phyloP scores from a whole-genome alignment of 64 coral and sea anemone genomes.

The Montipora sp. region DNA sequence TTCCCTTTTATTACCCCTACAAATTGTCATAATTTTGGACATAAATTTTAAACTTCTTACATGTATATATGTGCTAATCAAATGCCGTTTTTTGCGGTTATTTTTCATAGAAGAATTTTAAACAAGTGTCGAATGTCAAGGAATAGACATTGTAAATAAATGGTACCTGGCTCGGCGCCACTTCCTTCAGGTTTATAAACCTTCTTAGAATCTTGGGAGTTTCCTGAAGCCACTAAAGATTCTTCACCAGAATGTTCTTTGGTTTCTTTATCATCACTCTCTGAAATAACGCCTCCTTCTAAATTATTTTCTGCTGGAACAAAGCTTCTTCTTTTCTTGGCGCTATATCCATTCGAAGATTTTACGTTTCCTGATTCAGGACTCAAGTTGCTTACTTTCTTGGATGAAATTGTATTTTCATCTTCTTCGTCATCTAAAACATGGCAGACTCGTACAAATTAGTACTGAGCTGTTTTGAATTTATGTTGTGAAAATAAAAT shows the following conservation, averaged over 20 bases:
- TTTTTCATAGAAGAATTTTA: no score
- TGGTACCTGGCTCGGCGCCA: constrained; percentile 20
- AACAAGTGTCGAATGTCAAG: not conserved
- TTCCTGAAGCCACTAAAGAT: constrained; percentile 3
- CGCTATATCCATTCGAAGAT: constrained; percentile 4
- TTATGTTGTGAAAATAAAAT: not conserved
- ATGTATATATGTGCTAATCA: no score
- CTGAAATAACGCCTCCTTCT: not conserved
- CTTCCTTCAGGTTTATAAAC: not conserved
- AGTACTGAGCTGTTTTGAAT: not conserved
- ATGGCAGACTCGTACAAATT: not conserved
- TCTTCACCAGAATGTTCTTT: constrained; percentile 1
- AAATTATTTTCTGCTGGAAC: constrained; percentile 2
- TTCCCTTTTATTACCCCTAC: no score
- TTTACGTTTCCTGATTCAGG: constrained; percentile 35
- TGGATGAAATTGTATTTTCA: constrained; percentile 11
- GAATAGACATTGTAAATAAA: not conserved
- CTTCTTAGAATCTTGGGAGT: constrained; percentile 36
- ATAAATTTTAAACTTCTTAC: no score
- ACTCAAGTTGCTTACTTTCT: not conserved
- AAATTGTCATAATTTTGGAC: no score
- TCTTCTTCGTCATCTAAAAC: constrained; percentile 11
- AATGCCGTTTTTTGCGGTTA: no score
- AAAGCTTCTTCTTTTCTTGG: constrained; percentile 38
- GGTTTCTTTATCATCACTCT: constrained; percentile 1